Evolutionary conservation across 2,113 vertebrate genomes (phyloP), one percentile per base, ranked within the genome.

Genomic region (Lepus timidus): DNA sequence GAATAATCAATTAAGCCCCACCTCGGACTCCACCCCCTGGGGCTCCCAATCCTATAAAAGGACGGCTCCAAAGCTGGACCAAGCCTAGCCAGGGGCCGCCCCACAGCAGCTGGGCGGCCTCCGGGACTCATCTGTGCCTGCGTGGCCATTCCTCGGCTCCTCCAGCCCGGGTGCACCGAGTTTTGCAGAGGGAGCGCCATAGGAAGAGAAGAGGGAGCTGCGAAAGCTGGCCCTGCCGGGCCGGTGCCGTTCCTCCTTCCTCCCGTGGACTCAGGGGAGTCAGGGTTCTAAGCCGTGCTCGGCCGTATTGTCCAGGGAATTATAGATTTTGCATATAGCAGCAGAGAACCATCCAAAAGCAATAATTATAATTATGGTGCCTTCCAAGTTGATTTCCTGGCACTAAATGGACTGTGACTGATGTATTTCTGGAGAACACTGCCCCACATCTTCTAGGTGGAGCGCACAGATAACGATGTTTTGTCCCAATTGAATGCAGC

Each of bases 341-440:
- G 82, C 65, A 11, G 65, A 65, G 90, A 79, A 62, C 73, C 9
- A 19, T 71, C 76, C 84, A 84, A 61, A 96, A 51, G 61, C 74
- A 67, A 90, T 85, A 29, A 92, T 90, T 84, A 73, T 73, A 95
- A 96, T 96, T 96, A 88, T n/a, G 65, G 52, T 6, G 76, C 20
- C 90, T 96, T 92, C 95, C 76, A 6, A 86, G 64, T 85, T 58
- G 51, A 90, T 87, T 82, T 93, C 85, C 88, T 65, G 70, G 64
- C 33, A 49, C 61, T 75, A 95, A 96, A 96, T 90, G 95, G 81
- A 83, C 93, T 75, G 64, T 97, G 92, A 85, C 95, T 44, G 76
- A 96, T 95, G 90, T 39, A 78, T 88, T 93, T 89, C 92, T 96
- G 74, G 85, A 91, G 94, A 55, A 82, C 64, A 49, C 33, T 0